A percentile compares a stretch with the other conserved stretches of the same genome.
Evolutionary conservation across 2,888 invertebrate species (phyloP).

Genomic region (Hedya salicella): DNA sequence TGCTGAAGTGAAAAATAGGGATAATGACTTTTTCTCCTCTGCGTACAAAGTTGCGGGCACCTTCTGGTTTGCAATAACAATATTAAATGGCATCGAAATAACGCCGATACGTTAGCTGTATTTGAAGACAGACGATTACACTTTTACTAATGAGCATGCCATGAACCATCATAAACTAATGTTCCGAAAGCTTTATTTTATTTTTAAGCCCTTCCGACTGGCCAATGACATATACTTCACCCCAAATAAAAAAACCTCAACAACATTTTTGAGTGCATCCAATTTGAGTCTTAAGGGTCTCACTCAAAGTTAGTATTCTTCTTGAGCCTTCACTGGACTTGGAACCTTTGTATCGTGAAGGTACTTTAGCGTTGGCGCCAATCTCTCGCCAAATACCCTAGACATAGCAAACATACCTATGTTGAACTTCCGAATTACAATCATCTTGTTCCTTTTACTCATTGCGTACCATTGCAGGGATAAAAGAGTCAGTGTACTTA

Average conservation of each 20-base stretch:
- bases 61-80: neutral
- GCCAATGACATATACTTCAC: conserved; percentile 16
- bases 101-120: neutral
- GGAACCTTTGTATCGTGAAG: neutral
- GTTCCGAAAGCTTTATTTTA: conserved; percentile 15
- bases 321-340: neutral
- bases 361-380: neutral
- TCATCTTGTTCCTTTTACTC: conserved; percentile 13
- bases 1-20: no score
- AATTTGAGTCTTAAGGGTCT: neutral
- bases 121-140: neutral
- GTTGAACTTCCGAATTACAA: neutral
- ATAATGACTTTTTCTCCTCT: no score
- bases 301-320: neutral
- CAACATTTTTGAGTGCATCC: neutral
- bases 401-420: neutral
- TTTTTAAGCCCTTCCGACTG: conserved; percentile 18
- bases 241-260: neutral
- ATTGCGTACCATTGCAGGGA: neutral
- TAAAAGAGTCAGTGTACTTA: conserved; percentile 3
- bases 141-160: neutral
- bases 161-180: neutral
- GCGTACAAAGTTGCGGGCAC: no score
- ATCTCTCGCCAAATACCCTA: conserved; percentile 17
- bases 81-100: neutral